Evolutionary conservation across 2,888 invertebrate genomes (phyloP), one percentile per base, ranked within the genome.

Genomic region (Synergus gifuensis): DNA sequence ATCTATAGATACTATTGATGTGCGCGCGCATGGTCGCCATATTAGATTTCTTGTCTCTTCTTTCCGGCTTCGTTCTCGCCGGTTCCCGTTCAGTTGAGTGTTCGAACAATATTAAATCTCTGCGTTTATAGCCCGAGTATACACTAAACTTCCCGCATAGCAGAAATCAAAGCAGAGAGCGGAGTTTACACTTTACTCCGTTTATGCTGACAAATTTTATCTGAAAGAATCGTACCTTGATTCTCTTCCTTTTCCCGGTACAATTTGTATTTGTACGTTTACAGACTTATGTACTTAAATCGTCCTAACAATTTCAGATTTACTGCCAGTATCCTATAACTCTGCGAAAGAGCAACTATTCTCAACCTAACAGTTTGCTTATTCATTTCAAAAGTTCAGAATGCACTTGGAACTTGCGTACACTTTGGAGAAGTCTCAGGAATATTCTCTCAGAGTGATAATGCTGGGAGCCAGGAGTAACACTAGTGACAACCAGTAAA

Each of bases 11-110:
- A 22, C 44, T 67, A 67, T 44, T 44, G 44, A 22, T 7, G 18
- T 46, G 69, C 49, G 69, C 69, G 69, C 69, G 69, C 69, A 69
- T 49, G 28, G 22, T 49, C 69, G 69, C 69, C 69, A 69, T 69
- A 69, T 69, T 69, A 69, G 69, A 69, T 49, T 69, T 69, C 69
- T 69, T 46, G 49, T 49, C 46, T 69, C 49, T 69, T 49, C 69
- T 46, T 69, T 46, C 69, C 69, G 69, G 49, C 46, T 69, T 49
- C 28, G 49, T 46, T 46, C 49, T 49, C 69, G 22, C 49, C 69
- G 69, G 69, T 69, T 49, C 49, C 36, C 63, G 36, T 49, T 69
- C 28, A 28, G 69, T 18, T 46, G 67, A 66, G 66, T 66, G 66
- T 22, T 67, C 44, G 46, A 63, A 63, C 63, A 63, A 67, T 67